Percentiles rank a stretch among this genome's conserved stretches.
phyloP scores from a whole-genome alignment of 2,797 vertebrate species.

The Gastrophryne carolinensis region DNA sequence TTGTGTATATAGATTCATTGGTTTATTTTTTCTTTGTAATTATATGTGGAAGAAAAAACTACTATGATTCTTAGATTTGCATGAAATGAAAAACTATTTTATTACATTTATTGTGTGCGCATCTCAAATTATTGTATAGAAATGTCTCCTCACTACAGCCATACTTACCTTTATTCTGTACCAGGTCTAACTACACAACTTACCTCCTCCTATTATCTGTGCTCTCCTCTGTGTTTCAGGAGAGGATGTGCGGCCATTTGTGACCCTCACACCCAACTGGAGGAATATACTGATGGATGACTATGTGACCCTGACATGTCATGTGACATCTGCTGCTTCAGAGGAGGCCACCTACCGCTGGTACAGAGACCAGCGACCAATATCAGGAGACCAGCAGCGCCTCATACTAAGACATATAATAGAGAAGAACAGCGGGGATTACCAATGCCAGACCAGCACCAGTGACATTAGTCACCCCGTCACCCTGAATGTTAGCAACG shows the following conservation, averaged over 20 bases:
- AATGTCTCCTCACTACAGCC: too few relatives aligned
- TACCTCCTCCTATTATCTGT: too few relatives aligned
- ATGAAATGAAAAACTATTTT: too few relatives aligned
- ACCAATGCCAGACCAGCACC: conserved; percentile 57
- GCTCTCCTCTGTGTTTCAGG: background rate
- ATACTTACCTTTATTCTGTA: too few relatives aligned
- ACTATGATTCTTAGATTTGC: too few relatives aligned
- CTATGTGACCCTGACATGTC: conserved; percentile 55
- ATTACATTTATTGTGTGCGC: too few relatives aligned
- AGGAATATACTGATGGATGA: conserved; percentile 54
- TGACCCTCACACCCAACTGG: conserved; percentile 5
- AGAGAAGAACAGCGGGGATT: conserved; percentile 45
- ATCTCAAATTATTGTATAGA: too few relatives aligned
- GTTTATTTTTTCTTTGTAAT: too few relatives aligned
- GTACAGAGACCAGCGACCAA: background rate
- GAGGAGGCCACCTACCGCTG: background rate
- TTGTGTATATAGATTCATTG: too few relatives aligned
- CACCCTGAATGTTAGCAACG: conserved; percentile 45
- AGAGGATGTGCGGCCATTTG: background rate
- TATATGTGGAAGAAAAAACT: too few relatives aligned
- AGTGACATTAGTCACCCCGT: conserved; percentile 55
- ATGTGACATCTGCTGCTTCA: conserved; percentile 55
- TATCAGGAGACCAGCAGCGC: fast-evolving
- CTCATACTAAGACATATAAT: background rate
- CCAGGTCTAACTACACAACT: too few relatives aligned